phyloP scores from a whole-genome alignment of 1,140 invertebrate species.

The Xylocopa sonorina region DNA sequence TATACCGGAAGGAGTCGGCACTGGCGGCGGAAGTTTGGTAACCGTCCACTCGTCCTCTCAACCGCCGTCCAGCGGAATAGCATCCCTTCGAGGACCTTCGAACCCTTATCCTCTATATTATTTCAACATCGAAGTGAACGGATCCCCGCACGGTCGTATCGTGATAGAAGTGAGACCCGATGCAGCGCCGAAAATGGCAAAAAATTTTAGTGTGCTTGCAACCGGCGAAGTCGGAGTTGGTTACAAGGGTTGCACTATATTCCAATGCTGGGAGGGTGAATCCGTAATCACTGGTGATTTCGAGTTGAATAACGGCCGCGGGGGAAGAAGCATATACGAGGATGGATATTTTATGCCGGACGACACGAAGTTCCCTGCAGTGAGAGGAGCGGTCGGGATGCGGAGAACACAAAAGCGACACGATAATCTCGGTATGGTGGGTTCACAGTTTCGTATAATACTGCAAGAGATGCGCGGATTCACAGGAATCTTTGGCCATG shows the following conservation, averaged over 20 bases:
- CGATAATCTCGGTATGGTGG: conserved; percentile 90
- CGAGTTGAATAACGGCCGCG: conserved; percentile 90
- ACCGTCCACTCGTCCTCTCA: conserved; percentile 79
- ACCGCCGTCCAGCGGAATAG: conserved; percentile 75
- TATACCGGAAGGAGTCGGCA: conserved; percentile 69
- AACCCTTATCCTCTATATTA: conserved; percentile 88
- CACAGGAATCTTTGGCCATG: conserved; percentile 91
- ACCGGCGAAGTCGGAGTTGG: conserved; percentile 90
- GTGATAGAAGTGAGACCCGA: conserved; percentile 93
- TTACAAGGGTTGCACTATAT: conserved; percentile 90
- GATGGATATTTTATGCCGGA: conserved; percentile 91
- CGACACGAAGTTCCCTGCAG: conserved; percentile 89
- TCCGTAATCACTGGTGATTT: conserved; percentile 92
- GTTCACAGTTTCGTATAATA: conserved; percentile 92
- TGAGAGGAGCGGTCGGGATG: conserved; percentile 91
- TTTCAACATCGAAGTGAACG: conserved; percentile 90
- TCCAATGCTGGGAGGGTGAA: conserved; percentile 92
- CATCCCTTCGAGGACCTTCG: conserved; percentile 69
- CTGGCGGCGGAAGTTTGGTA: conserved; percentile 75
- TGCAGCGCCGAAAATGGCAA: conserved; percentile 93
- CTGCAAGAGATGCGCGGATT: conserved; percentile 91
- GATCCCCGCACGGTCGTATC: conserved; percentile 87
- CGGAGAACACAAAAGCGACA: conserved; percentile 90
- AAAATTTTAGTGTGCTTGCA: conserved; percentile 92
- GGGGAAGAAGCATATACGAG: conserved; percentile 89